Evolutionary conservation across 2,113 vertebrate species (phyloP), one percentile per base, ranked within the genome.

Genomic region (Xiphorhynchus elegans): DNA sequence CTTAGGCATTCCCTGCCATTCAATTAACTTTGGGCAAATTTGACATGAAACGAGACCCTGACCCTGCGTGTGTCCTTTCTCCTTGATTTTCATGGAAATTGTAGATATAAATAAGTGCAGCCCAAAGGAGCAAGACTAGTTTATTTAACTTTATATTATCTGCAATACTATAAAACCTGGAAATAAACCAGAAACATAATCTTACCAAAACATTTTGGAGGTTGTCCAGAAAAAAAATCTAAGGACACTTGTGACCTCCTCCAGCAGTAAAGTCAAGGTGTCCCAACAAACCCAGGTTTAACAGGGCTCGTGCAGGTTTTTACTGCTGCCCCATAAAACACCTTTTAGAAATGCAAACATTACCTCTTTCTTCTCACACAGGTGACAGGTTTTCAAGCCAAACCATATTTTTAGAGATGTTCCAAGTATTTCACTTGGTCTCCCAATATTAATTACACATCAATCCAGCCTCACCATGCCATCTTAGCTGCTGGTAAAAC

Each of bases 81-180:
- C 87, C 90, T 89, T 23, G 58, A 68, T 89, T 95, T 92, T 87
- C 49, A 2, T 72, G 56, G 88, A 95, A 96, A 63, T 40, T n/a
- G 50, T 74, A 94, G 82, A 53, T 75, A 68, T 64, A 90, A 93
- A 84, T 84, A 56, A 56, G 47, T 20, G 31, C 73, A 87, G 88
- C 90, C 76, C 47, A 52, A 90, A 92, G 60, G 64, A 92, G 52
- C 0, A 1, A 87, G 69, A 6, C 3, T 53, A 84, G 88, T 96
- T 97, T 96, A 87, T 97, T 95, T 97, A 89, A 89, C 93, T 95
- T 95, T 33, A 24, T 84, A 89, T 73, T 92, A 86, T 80, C 93
- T 94, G 7, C 75, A 46, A 35, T 6, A 29, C 70, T 53, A 31
- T 92, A 93, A 94, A 93, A 88, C 23, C 37, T 81, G 86, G 85